Conservation (phyloP, 2,888 invertebrate species). For the Cephus pygmeus region DNA sequence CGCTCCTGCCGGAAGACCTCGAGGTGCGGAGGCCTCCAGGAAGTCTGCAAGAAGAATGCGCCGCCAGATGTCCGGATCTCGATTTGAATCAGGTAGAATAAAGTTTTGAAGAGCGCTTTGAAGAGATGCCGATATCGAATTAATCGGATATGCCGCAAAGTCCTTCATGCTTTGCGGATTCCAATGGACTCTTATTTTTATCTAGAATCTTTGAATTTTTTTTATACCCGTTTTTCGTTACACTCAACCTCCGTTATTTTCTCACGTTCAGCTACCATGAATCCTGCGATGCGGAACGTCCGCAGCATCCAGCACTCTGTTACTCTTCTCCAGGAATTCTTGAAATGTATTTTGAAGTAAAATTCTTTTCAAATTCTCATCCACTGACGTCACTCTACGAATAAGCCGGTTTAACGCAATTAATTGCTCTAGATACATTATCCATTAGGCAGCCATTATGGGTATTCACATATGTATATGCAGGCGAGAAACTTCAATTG, state of each 20-base stretch:
- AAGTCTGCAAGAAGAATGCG: slow-evolving; percentile 56
- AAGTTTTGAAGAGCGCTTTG: neutral
- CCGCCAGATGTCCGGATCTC: slow-evolving; percentile 55
- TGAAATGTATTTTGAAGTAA: neutral
- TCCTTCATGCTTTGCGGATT: neutral
- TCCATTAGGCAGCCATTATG: neutral
- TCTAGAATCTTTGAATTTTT: neutral
- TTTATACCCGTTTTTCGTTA: neutral
- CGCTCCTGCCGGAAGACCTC: slow-evolving; percentile 51
- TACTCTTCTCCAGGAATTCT: neutral
- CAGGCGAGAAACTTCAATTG: neutral
- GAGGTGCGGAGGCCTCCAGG: slow-evolving; percentile 41
- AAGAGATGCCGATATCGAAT: neutral
- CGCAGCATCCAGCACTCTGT: neutral
- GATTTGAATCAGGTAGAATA: slow-evolving; percentile 54
- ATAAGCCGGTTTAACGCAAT: neutral
- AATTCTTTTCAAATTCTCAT: neutral
- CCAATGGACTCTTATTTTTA: neutral
- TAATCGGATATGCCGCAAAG: neutral
- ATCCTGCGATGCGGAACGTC: neutral
- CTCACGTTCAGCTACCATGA: neutral
- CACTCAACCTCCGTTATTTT: neutral
- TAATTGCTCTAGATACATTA: neutral
- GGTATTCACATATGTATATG: neutral
- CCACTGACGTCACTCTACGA: neutral